These are phyloP conservation scores for Sarcophilus harrisii DNA, from an alignment of 2,797 vertebrate species.

Conservation along the genomic window DNA sequence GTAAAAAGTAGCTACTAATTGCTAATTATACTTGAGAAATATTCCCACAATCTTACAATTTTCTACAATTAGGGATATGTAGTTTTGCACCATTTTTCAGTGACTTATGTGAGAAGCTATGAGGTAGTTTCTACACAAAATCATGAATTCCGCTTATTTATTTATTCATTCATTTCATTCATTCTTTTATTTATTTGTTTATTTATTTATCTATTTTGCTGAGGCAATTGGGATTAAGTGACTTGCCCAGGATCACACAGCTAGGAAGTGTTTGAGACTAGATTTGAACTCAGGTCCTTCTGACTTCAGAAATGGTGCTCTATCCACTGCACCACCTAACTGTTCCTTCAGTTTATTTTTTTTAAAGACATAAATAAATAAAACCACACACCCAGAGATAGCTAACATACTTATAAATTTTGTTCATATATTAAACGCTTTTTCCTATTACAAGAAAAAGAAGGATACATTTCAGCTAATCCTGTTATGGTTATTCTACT, in stretches of 20 bases:
- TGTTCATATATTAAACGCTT: constrained; percentile 50
- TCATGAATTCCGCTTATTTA: background rate
- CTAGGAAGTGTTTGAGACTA: no score
- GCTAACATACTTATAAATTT: constrained; percentile 66
- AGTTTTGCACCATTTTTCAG: constrained; percentile 26
- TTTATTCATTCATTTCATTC: no score
- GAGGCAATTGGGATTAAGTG: no score
- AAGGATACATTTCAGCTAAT: background rate
- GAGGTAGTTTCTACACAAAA: background rate
- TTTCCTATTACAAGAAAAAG: constrained; percentile 26
- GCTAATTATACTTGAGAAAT: background rate
- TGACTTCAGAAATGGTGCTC: no score
- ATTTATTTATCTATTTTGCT: no score
- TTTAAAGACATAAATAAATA: constrained; percentile 57
- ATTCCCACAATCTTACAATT: background rate
- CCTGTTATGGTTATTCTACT: background rate
- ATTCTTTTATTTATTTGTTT: no score
- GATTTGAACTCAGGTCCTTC: no score
- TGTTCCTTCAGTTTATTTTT: constrained; percentile 13
- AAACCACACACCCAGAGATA: constrained; percentile 39
- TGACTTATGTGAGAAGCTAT: background rate
- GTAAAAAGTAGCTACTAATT: background rate
- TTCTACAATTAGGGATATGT: background rate
- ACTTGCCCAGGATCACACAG: no score
- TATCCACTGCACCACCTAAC: no score